Conservation (phyloP, 2,113 vertebrate genomes). For the Antechinus flavipes region DNA sequence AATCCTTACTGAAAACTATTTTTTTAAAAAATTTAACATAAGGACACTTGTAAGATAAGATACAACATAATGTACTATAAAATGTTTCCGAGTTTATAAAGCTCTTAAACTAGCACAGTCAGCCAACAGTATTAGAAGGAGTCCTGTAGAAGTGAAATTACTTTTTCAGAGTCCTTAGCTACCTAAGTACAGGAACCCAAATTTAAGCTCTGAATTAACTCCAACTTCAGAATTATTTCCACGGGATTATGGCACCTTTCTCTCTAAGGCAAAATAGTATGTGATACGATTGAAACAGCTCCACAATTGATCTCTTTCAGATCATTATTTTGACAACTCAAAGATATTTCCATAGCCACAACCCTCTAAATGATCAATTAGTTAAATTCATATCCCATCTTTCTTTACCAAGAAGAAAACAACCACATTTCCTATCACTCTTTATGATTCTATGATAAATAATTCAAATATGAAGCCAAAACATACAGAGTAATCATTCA, state of each 20-base stretch:
- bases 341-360: not conserved
- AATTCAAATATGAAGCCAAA: not conserved
- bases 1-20: not conserved
- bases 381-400: not conserved
- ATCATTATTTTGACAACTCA: not conserved
- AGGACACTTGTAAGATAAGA: not conserved
- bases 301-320: not conserved
- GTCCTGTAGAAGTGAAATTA: not conserved
- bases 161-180: not conserved
- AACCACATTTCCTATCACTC: not conserved
- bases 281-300: not conserved
- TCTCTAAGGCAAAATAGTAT: not conserved
- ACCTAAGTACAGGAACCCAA: not conserved
- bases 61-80: not conserved
- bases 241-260: not conserved
- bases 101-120: not conserved
- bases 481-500: not conserved
- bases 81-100: not conserved
- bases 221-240: not conserved
- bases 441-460: not conserved
- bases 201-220: not conserved
- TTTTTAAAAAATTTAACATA: not conserved
- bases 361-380: not conserved
- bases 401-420: slow-evolving; percentile 7
- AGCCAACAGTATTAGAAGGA: not conserved